Evolutionary conservation across 2,797 vertebrate genomes (phyloP).

Genomic region (Spondyliosoma cantharus): DNA sequence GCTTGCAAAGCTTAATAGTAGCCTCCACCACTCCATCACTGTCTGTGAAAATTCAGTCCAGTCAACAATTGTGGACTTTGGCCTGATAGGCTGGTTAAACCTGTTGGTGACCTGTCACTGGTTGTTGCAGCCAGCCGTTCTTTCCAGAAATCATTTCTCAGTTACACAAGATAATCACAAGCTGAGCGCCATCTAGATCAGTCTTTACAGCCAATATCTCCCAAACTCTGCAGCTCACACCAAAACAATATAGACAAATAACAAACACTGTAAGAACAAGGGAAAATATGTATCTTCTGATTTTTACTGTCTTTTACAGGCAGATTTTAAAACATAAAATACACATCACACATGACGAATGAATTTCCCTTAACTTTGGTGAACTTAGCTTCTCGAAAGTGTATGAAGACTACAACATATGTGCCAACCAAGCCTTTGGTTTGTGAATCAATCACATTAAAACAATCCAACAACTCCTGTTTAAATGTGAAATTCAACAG

Average conservation of each 20-base stretch:
- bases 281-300: too few relatives aligned
- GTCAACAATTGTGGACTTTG: neutral
- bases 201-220: too few relatives aligned
- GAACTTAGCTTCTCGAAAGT: conserved; percentile 11
- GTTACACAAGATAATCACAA: too few relatives aligned
- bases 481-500: conserved; percentile 26
- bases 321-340: conserved; percentile 56
- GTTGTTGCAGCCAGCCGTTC: neutral
- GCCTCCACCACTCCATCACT: too few relatives aligned
- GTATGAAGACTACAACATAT: conserved; percentile 13
- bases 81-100: too few relatives aligned
- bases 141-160: too few relatives aligned
- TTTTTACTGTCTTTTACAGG: neutral
- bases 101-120: neutral
- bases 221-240: too few relatives aligned
- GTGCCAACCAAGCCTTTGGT: conserved; percentile 16
- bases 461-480: conserved; percentile 21
- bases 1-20: too few relatives aligned
- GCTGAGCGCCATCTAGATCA: too few relatives aligned
- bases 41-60: neutral
- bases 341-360: conserved; percentile 58
- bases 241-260: too few relatives aligned
- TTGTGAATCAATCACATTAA: conserved; percentile 9
- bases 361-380: conserved; percentile 34
- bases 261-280: too few relatives aligned